Evolutionary conservation across 2,797 vertebrate species (phyloP).

Genomic region (Pogoniulus pusillus): DNA sequence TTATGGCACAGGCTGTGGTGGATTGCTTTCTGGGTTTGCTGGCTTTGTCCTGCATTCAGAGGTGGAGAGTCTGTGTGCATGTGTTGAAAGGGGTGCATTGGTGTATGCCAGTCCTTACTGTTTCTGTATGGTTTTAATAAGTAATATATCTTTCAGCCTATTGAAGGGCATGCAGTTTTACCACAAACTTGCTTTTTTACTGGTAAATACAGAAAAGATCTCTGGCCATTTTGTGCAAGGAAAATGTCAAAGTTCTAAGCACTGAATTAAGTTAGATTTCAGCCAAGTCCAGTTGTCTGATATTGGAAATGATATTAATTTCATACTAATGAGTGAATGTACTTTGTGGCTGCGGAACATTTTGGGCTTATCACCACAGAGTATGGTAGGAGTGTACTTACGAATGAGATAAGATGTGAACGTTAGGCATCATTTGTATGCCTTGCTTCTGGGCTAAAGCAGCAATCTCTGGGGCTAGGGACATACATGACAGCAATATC

Average conservation of each 20-base stretch:
- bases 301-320: neutral
- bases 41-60: neutral
- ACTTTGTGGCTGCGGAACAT: neutral
- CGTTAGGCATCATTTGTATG: rapidly evolving
- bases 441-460: neutral
- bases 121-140: neutral
- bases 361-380: neutral
- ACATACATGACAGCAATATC: neutral
- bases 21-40: neutral
- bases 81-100: neutral
- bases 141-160: neutral
- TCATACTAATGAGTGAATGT: neutral
- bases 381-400: neutral
- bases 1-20: neutral
- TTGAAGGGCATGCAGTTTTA: neutral
- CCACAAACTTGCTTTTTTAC: neutral
- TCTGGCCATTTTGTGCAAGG: neutral
- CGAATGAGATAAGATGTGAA: neutral
- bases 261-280: neutral
- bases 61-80: neutral
- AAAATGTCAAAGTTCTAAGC: neutral
- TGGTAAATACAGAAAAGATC: neutral
- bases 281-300: neutral
- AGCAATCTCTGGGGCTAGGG: neutral
- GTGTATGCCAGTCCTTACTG: neutral